Evolutionary conservation across 2,888 invertebrate species (phyloP).

Genomic region (Sipunculus nudus): DNA sequence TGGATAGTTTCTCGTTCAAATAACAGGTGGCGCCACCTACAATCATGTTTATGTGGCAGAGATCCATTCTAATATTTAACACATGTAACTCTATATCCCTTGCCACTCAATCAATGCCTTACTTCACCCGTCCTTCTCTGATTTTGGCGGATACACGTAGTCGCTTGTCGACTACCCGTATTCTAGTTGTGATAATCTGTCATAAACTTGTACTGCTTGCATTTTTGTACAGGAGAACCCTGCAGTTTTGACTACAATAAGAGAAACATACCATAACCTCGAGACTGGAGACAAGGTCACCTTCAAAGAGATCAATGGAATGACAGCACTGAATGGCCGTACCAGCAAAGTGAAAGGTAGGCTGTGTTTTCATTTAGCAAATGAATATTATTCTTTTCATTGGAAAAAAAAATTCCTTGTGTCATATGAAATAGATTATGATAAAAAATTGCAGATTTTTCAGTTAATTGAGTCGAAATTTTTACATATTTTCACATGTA

Average conservation of each 20-base stretch:
- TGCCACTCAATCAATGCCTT: no score
- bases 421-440: background rate
- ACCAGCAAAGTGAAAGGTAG: slow-evolving; percentile 57
- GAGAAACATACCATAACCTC: slow-evolving; percentile 58
- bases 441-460: background rate
- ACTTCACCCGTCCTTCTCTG: no score
- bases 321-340: slow-evolving; percentile 58
- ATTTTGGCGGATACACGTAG: no score
- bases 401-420: background rate
- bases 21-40: no score
- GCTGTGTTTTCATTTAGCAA: background rate
- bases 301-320: slow-evolving; percentile 63
- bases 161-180: no score
- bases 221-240: slow-evolving; percentile 51
- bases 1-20: no score
- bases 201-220: no score
- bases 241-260: slow-evolving; percentile 60
- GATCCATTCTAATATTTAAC: no score
- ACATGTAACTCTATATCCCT: no score
- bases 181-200: no score
- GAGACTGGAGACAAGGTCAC: slow-evolving; percentile 62
- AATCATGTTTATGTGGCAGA: no score
- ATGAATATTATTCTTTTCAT: background rate
- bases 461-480: background rate
- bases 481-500: no score